Evolutionary conservation across 2,797 vertebrate species (phyloP).

Genomic region (Emys orbicularis): DNA sequence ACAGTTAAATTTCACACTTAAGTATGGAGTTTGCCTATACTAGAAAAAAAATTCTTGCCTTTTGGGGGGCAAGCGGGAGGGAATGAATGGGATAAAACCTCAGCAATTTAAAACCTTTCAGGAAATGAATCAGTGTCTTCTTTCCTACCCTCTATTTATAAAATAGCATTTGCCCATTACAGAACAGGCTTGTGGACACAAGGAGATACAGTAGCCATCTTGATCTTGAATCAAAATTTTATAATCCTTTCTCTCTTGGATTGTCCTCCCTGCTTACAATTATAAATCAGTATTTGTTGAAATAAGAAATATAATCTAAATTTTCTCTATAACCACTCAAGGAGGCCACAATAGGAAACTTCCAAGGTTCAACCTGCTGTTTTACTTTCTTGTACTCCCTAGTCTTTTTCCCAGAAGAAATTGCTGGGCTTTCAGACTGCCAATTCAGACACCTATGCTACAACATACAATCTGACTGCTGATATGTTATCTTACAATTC

Average conservation of each 20-base stretch:
- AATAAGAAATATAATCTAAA: background rate
- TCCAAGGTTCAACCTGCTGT: background rate
- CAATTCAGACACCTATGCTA: background rate
- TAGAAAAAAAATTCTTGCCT: fast-evolving
- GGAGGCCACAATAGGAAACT: background rate
- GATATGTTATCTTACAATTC: background rate
- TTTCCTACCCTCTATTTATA: background rate
- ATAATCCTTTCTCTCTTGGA: background rate
- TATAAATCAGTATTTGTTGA: background rate
- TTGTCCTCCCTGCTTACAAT: background rate
- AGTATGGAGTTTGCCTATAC: background rate
- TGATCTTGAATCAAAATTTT: background rate
- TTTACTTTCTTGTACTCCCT: background rate
- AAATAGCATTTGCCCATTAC: background rate
- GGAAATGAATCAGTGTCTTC: background rate
- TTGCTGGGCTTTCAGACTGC: background rate
- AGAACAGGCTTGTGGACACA: background rate
- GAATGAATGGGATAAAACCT: background rate
- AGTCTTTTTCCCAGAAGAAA: background rate
- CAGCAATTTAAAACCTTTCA: background rate
- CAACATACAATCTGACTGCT: background rate
- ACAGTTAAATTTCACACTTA: background rate
- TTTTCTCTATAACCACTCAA: background rate
- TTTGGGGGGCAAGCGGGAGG: fast-evolving
- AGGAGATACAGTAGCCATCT: background rate